Base-by-base conservation (phyloP, 2,888 invertebrate species). In the Ephialtes manifestator region DNA sequence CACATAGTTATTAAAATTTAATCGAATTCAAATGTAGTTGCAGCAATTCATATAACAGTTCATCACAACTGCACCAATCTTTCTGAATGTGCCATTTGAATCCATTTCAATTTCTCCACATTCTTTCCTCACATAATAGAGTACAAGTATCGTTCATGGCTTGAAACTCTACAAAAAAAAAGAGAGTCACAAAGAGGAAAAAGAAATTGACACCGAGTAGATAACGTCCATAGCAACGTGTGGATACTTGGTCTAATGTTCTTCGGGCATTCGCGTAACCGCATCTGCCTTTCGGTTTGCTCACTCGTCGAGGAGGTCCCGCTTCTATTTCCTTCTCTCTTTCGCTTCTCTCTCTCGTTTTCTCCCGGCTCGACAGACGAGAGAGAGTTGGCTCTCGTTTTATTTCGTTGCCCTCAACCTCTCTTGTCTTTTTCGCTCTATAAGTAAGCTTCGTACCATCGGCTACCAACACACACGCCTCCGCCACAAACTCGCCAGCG, bases 301-400 rank as follows among this genome's bases (percentile, higher is more conserved):
- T 63, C 60, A 35, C 20, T 58, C 55, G 31, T 76, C 63, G 46
- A 31, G 35, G 31, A 46, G 76, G 46, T 51, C 51, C 18, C 76
- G 46, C 18, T 43, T 65, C 31, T 20, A 51, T 43, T 51, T 48
- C 20, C 53, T 13, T 51, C 58, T 71, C 75, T 39, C 65, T 48
- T 65, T 48, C 15, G n/a, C 15, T 58, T 20, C 65, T 65, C 39
- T 63, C 39, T 28, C 46, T 39, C 35, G 60, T 82, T 58, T 35
- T 5, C 72, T 74, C 70, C 35, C 18, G 39, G 20, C 28, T 70
- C 71, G 70, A 55, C 90, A 94, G 79, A 94, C 93, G 63, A 95
- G 94, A 85, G 94, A 94, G 84, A 95, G 94, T 90, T 95, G 83
- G 87, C 87, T 89, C 89, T 90, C 87, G 89, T 89, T 90, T 89